Base-by-base conservation (phyloP, 2,888 invertebrate genomes). In the Antheraea assamensis region DNA sequence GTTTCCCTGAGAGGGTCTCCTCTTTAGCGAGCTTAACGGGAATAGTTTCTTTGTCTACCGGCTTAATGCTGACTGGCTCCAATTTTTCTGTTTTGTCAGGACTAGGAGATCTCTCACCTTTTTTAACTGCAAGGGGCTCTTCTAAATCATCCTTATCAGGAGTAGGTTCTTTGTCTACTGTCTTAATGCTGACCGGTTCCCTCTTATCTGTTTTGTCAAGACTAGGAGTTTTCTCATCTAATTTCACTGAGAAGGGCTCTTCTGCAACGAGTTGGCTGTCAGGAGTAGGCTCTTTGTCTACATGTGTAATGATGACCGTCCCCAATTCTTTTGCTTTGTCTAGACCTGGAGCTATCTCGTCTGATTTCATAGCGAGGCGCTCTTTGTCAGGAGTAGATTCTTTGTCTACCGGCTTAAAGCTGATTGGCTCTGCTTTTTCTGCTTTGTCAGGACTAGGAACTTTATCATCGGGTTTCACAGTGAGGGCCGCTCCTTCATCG, bases 301-400 rank as follows among this genome's bases (percentile, higher is more conserved):
- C 49, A 1, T n/a, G 27, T 58, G n/a, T 58, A 24, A 7, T 27
- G 58, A 7, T 55, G 1, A 61, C 76, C 4, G 74, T 66, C 13
- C 27, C 8, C n/a, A 75, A 75, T 0, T 77, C 76, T 10, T 73
- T 49, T 0, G 4, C 8, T 24, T 71, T 42, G 0, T 52, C n/a
- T 21, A 61, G 30, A 49, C 58, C 74, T 0, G 74, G 15, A 30
- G 15, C 42, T n/a, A 72, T 75, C 17, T 73, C 49, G 4, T 74
- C 71, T 10, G 19, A n/a, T n/a, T n/a, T n/a, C n/a, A n/a, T n/a
- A n/a, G n/a, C n/a, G n/a, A n/a, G n/a, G n/a, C n/a, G n/a, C n/a
- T n/a, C n/a, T n/a, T n/a, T n/a, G n/a, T n/a, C n/a, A 21, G 77
- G 76, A 47, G 71, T 78, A 0, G 74, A 73, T 8, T 35, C 75